Conservation (phyloP, 2,797 vertebrate genomes). For the Macroramphosus scolopax region DNA sequence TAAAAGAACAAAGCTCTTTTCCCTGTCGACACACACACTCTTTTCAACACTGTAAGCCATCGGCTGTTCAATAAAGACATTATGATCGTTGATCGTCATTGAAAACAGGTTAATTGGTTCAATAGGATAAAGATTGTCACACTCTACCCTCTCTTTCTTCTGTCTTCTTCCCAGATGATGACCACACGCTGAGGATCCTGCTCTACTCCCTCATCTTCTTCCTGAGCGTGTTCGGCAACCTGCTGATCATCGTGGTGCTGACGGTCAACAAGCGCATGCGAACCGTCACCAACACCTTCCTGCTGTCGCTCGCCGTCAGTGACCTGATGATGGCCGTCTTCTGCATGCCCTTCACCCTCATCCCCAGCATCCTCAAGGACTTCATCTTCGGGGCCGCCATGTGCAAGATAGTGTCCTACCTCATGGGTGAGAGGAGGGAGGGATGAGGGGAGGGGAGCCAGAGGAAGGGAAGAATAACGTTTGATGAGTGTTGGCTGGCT, state of each 20-base stretch:
- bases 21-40: no score
- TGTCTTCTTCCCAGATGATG: constrained; percentile 44
- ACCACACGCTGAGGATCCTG: constrained; percentile 80
- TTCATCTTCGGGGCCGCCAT: constrained; percentile 88
- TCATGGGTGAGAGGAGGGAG: constrained; percentile 94
- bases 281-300: constrained; percentile 94
- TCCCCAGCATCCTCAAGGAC: constrained; percentile 89
- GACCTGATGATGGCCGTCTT: constrained; percentile 92
- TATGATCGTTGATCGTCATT: background rate
- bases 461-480: no score
- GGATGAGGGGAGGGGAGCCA: no score
- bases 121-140: background rate
- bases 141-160: background rate
- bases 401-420: constrained; percentile 88
- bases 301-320: constrained; percentile 92
- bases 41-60: no score
- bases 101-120: no score
- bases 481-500: no score
- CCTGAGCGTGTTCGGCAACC: constrained; percentile 89
- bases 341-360: constrained; percentile 95
- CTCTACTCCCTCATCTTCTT: constrained; percentile 90
- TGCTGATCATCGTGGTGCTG: constrained; percentile 89
- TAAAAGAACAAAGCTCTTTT: no score
- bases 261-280: constrained; percentile 87
- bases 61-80: constrained; percentile 20